A percentile compares a stretch with the other conserved stretches of the same genome.
These are phyloP conservation scores for Neosalanx taihuensis DNA, from an alignment of 2,797 vertebrate genomes.

Conservation along the genomic window DNA sequence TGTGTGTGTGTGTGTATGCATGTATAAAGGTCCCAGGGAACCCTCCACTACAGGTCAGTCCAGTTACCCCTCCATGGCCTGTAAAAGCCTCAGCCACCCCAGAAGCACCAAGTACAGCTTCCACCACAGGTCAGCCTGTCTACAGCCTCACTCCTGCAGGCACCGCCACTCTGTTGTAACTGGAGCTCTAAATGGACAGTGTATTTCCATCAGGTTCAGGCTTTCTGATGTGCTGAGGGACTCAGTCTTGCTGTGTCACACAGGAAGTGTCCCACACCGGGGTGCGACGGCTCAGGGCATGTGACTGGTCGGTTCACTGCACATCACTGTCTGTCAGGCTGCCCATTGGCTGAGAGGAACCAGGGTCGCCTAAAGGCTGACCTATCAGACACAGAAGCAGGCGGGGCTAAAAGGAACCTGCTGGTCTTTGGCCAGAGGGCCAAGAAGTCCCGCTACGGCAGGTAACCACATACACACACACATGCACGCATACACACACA, in stretches of 20 bases:
- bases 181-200: neutral
- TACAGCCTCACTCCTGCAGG: neutral
- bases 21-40: slow-evolving; percentile 80
- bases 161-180: neutral
- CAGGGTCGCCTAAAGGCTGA: slow-evolving; percentile 90
- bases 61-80: slow-evolving; percentile 79
- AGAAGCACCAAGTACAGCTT: slow-evolving; percentile 93
- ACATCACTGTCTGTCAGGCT: slow-evolving; percentile 97
- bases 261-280: slow-evolving; percentile 98
- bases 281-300: slow-evolving; percentile 94
- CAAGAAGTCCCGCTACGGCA: slow-evolving; percentile 92
- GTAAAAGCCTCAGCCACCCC: slow-evolving; percentile 82
- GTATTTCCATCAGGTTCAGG: too few species aligned
- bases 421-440: slow-evolving; percentile 84
- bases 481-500: too few species aligned
- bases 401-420: slow-evolving; percentile 80
- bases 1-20: slow-evolving; percentile 13
- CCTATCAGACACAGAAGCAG: slow-evolving; percentile 84
- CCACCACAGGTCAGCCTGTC: slow-evolving; percentile 85
- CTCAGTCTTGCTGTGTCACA: slow-evolving; percentile 11
- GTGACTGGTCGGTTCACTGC: slow-evolving; percentile 97
- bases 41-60: slow-evolving; percentile 70
- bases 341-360: slow-evolving; percentile 93
- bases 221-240: too few species aligned
- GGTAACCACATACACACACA: slow-evolving; percentile 65